Conservation (phyloP, 2,888 invertebrate genomes). For the Trilocha varians region DNA sequence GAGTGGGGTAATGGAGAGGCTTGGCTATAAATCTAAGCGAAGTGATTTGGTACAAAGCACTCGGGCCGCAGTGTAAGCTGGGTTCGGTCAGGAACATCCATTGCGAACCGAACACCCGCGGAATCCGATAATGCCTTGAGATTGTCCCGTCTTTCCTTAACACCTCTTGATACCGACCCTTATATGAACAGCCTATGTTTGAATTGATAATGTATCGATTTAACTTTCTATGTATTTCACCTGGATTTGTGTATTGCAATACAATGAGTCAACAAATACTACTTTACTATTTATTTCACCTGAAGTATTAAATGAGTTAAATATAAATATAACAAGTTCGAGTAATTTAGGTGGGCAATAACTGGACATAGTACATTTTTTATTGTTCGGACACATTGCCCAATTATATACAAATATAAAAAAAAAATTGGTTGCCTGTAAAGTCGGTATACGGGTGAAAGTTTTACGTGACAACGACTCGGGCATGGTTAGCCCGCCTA, state of each 20-base stretch:
- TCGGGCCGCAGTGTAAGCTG: conserved; percentile 61
- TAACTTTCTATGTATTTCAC: conserved; percentile 8
- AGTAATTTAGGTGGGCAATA: too few relatives aligned
- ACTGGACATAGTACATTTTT: too few relatives aligned
- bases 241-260: background rate
- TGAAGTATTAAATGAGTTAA: too few relatives aligned
- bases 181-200: conserved; percentile 28
- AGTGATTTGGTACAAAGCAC: conserved; percentile 72
- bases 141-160: conserved; percentile 68
- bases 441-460: too few relatives aligned
- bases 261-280: too few relatives aligned
- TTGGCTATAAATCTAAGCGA: conserved; percentile 63
- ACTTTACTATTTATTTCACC: too few relatives aligned
- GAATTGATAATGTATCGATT: conserved; percentile 28
- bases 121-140: conserved; percentile 71
- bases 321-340: too few relatives aligned
- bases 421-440: too few relatives aligned
- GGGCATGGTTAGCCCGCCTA: too few relatives aligned
- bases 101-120: conserved; percentile 57
- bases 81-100: conserved; percentile 61
- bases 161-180: conserved; percentile 48
- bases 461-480: too few relatives aligned
- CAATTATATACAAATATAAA: too few relatives aligned
- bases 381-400: too few relatives aligned
- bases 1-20: conserved; percentile 58